Evolutionary conservation across 2,888 invertebrate species (phyloP), one percentile per base, ranked within the genome.

Genomic region (Nycteola revayana): DNA sequence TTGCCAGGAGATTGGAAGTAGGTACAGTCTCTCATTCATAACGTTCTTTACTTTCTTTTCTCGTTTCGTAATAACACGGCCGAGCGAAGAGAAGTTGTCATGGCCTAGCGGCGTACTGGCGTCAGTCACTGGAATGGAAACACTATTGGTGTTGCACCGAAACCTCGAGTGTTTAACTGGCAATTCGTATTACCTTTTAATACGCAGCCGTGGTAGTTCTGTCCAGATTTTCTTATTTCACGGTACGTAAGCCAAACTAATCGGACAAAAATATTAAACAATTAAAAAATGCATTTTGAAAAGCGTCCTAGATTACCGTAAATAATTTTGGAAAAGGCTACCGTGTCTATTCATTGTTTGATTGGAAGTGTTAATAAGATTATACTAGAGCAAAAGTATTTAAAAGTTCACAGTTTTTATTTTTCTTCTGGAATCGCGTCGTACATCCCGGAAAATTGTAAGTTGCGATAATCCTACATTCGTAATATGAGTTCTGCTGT

Each of bases 51-150:
- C 82, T 83, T 84, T 80, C 79, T 70, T 83, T 84, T 84, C 75
- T 73, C 63, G 80, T 85, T 82, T 84, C 82, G 81, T 83, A 82
- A 86, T 75, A 73, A 66, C 52, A 77, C 75, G 77, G 71, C 66
- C 68, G 67, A 78, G 60, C 67, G 64, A 73, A 75, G 73, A 76
- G 63, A 67, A 72, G 67, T 61, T 66, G 65, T 71, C 67, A 61
- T 63, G 67, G 58, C 53, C 42, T 61, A 61, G 54, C 51, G 54
- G 48, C 51, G 54, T 55, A 49, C 43, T 53, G 43, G 44, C 51
- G 39, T 56, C 48, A 47, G 38, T 39, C 59, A 62, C 65, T 73
- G 73, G 66, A 65, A 66, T 46, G 49, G 47, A 14, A 14, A 14
- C 5, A 5, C 11, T 36, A 23, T 21, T 21, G 7, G 11, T 23